Evolutionary conservation across 2,797 vertebrate species (phyloP).

Genomic region (Hippoglossus hippoglossus): DNA sequence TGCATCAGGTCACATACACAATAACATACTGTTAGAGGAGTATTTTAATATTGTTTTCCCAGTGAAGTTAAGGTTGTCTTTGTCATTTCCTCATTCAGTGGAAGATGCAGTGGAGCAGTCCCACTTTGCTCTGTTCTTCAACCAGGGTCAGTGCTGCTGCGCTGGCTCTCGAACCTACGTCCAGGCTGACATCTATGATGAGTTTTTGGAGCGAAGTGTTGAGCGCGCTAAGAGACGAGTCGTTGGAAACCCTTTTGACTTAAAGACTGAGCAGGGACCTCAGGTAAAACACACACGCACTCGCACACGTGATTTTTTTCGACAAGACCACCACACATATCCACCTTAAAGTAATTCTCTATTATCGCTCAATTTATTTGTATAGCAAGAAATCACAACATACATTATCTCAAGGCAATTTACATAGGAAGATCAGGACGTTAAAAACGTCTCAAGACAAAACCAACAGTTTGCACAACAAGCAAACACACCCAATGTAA

Average conservation of each 20-base stretch:
- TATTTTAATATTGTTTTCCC: not conserved
- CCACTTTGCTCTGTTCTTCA: slow-evolving; percentile 96
- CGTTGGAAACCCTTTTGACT: slow-evolving; percentile 94
- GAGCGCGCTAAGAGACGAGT: slow-evolving; percentile 88
- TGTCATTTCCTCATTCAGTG: slow-evolving; percentile 79
- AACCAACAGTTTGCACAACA: too few relatives aligned
- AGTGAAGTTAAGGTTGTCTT: not conserved
- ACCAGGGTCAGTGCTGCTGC: slow-evolving; percentile 97
- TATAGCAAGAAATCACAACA: too few relatives aligned
- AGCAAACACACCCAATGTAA: too few relatives aligned
- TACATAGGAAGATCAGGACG: too few relatives aligned
- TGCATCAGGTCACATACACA: too few relatives aligned
- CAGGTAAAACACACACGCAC: slow-evolving; percentile 83
- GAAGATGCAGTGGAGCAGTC: slow-evolving; percentile 94
- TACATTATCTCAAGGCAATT: too few relatives aligned
- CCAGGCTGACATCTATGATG: slow-evolving; percentile 91
- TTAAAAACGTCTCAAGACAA: too few relatives aligned
- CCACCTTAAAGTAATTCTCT: too few relatives aligned
- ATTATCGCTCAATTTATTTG: too few relatives aligned
- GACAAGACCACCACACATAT: too few relatives aligned
- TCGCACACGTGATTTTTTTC: not conserved
- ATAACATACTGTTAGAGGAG: too few relatives aligned
- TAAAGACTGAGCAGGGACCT: slow-evolving; percentile 93
- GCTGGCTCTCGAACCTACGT: slow-evolving; percentile 93
- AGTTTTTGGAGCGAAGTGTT: slow-evolving; percentile 93